Percentiles rank a stretch among this genome's conserved stretches.
Conservation (phyloP, 2,113 vertebrate species). For the Paratilapia polleni region DNA sequence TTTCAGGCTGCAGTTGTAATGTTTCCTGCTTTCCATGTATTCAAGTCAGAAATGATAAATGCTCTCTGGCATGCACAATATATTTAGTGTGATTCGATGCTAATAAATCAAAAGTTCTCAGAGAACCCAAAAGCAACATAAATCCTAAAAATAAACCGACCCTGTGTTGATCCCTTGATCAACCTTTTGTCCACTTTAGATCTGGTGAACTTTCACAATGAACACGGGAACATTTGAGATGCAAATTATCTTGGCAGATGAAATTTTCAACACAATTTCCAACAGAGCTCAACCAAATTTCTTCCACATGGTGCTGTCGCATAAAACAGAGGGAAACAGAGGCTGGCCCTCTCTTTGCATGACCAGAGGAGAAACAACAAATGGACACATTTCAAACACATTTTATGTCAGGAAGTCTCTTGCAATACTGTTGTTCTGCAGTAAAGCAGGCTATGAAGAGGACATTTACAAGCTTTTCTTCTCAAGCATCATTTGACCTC, state of each 20-base stretch:
- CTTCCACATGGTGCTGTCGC: constrained; percentile 68
- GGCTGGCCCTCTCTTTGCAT: not conserved
- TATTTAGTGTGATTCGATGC: constrained; percentile 14
- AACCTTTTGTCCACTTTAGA: constrained; percentile 25
- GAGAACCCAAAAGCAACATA: constrained; percentile 34
- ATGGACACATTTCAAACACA: constrained; percentile 31
- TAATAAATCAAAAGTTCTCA: constrained; percentile 43
- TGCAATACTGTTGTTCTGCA: not conserved
- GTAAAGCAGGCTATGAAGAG: not conserved
- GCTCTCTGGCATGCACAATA: constrained; percentile 2
- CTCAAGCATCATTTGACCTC: constrained; percentile 6
- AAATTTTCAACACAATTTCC: constrained; percentile 63
- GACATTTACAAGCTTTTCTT: constrained; percentile 27
- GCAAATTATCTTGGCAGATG: constrained; percentile 54
- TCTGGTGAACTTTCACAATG: constrained; percentile 3
- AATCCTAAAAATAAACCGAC: constrained; percentile 30
- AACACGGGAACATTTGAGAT: constrained; percentile 26
- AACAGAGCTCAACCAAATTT: constrained; percentile 60
- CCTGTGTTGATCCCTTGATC: constrained; percentile 21
- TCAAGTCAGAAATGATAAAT: constrained; percentile 40
- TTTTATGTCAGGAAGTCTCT: constrained; percentile 27
- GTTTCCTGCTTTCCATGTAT: constrained; percentile 34
- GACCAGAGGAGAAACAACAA: constrained; percentile 19
- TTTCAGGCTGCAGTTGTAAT: constrained; percentile 18
- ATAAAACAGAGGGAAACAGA: constrained; percentile 18